Base-by-base conservation (phyloP, 2,888 invertebrate genomes). In the Danaus chrysippus region DNA sequence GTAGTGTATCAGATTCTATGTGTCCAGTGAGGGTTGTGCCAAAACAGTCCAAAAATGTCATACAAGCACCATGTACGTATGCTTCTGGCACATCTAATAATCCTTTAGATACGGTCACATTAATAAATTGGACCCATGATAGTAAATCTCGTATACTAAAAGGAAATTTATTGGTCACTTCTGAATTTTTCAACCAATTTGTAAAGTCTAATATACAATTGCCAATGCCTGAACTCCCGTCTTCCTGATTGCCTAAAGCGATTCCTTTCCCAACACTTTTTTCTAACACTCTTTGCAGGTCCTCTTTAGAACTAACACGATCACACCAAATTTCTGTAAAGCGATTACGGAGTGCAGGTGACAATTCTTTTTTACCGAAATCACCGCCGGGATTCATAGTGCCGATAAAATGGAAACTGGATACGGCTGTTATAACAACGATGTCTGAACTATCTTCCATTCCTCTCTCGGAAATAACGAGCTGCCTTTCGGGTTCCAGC, bases 381-480 rank as follows among this genome's bases (percentile, higher is more conserved):
- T 99, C 99, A 0, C 99, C 99, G 11, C 99, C 99, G 9, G 99
- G 99, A 91, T 99, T 99, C 99, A 99, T 99, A 0, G 99, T 99
- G 1, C 97, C 98, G 63, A 99, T 93, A 75, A 99, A 96, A 73
- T 96, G 94, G 80, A 99, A 99, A 10, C 93, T 93, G 8, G 93
- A 81, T 61, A 96, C 95, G 0, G 94, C 93, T 52, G 95, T 92
- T 3, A 95, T 90, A 42, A 93, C 91, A 56, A 93, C 91, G 41
- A 93, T 92, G 74, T 84, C 91, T 42, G 92, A 92, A 76, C 85
- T 92, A 63, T 90, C 91, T 75, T 93, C 93, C 60, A 93, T 93
- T 9, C 96, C 96, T 80, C 97, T 97, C 88, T 99, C 99, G 0
- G 98, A 96, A 60, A 99, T 85, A 42, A 99, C 90, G 44, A 99